These are phyloP conservation scores for Falco punctatus DNA, from an alignment of 2,113 vertebrate genomes.

Conservation along the genomic window DNA sequence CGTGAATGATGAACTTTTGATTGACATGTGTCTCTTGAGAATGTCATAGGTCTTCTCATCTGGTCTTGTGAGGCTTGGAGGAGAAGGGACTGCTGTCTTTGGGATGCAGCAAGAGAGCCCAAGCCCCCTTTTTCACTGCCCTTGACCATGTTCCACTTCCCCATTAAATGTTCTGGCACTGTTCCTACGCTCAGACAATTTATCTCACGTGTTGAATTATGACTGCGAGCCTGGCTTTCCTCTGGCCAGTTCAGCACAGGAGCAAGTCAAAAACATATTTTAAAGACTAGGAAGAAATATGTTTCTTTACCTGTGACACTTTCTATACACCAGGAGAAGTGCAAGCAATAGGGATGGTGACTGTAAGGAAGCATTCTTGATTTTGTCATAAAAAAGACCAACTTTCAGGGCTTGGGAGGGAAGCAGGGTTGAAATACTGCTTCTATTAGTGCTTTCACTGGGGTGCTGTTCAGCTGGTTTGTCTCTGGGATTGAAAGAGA, in stretches of 20 bases:
- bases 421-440: not conserved
- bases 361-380: not conserved
- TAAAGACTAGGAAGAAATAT: not conserved
- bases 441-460: not conserved
- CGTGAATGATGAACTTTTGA: not conserved
- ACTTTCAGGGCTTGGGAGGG: not conserved
- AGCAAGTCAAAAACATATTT: not conserved
- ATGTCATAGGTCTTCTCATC: not conserved
- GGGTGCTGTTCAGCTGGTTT: not conserved
- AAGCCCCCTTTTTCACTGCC: not conserved
- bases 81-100: not conserved
- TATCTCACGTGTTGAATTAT: not conserved
- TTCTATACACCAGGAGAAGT: not conserved
- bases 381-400: not conserved
- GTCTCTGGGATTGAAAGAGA: not conserved
- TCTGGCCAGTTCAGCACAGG: not conserved
- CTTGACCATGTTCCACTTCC: not conserved
- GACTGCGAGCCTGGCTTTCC: not conserved
- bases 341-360: not conserved
- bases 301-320: not conserved
- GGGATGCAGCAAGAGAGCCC: not conserved
- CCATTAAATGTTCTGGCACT: not conserved
- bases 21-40: not conserved
- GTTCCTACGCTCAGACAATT: not conserved
- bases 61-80: not conserved